Evolutionary conservation across 2,888 invertebrate genomes (phyloP).

Genomic region (Ormyrus labotus): DNA sequence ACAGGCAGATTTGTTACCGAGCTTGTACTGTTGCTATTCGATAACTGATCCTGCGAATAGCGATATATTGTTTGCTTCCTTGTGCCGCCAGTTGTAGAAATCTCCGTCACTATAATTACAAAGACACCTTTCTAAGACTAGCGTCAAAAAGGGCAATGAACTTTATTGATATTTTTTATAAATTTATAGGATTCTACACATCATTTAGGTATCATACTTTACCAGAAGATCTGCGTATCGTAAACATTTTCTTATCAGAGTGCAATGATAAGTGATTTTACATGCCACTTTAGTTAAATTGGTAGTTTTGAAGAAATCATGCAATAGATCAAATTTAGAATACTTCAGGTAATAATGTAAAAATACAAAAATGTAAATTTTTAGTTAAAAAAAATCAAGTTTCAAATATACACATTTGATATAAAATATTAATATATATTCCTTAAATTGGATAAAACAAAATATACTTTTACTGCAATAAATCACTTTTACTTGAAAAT

Average conservation of each 20-base stretch:
- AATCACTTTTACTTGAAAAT: neutral
- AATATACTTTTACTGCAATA: neutral
- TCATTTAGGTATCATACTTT: neutral
- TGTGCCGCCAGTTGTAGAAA: conserved; percentile 18
- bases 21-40: conserved; percentile 12
- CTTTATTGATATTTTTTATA: neutral
- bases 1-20: conserved; percentile 14
- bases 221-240: too few species aligned
- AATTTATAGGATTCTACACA: neutral
- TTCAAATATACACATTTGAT: neutral
- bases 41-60: conserved; percentile 32
- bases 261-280: too few species aligned
- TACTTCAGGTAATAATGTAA: too few species aligned
- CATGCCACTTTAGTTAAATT: too few species aligned
- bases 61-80: conserved; percentile 38
- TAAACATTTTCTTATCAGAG: too few species aligned
- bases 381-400: neutral
- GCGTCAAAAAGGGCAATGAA: neutral
- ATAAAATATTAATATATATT: neutral
- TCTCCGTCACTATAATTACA: conserved; percentile 51
- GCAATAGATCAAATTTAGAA: too few species aligned
- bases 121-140: conserved; percentile 49
- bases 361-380: neutral
- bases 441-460: neutral
- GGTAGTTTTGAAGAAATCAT: too few species aligned